Evolutionary conservation across 1,140 invertebrate species (phyloP).

Genomic region (Rhagoletis zephyria): DNA sequence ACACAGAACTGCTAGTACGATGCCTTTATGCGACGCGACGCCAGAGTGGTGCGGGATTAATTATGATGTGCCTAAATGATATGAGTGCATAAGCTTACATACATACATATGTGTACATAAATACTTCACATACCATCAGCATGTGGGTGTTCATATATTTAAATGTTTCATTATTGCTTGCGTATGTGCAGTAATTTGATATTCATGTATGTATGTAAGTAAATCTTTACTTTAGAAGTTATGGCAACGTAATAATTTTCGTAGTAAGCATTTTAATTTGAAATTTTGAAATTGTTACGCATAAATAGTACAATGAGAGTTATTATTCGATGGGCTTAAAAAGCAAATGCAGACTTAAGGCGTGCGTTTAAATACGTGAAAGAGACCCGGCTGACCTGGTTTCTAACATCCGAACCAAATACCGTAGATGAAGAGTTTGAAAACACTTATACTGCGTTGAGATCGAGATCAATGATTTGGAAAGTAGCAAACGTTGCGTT

Average conservation of each 20-base stretch:
- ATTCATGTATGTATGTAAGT: background rate
- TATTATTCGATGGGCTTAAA: background rate
- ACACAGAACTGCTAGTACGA: no score
- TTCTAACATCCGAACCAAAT: no score
- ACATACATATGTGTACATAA: background rate
- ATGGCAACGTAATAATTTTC: slow-evolving; percentile 70
- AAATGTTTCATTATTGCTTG: background rate
- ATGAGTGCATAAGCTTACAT: slow-evolving; percentile 16
- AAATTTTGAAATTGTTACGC: slow-evolving; percentile 69
- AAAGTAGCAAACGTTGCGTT: no score
- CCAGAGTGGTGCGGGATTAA: slow-evolving; percentile 66
- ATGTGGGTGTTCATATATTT: slow-evolving; percentile 16
- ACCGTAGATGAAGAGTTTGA: no score
- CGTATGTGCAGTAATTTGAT: background rate
- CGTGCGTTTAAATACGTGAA: no score
- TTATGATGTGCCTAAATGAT: slow-evolving; percentile 69
- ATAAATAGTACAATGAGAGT: slow-evolving; percentile 50
- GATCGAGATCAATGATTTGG: no score
- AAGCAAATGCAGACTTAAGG: no score
- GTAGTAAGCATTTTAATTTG: slow-evolving; percentile 63
- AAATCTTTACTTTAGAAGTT: background rate
- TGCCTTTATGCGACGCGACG: background rate
- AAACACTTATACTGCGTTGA: no score
- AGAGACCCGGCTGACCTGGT: no score
- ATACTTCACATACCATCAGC: slow-evolving; percentile 51